Evolutionary conservation across 2,888 invertebrate genomes (phyloP).

Genomic region (Drosophila pseudotakahashii): DNA sequence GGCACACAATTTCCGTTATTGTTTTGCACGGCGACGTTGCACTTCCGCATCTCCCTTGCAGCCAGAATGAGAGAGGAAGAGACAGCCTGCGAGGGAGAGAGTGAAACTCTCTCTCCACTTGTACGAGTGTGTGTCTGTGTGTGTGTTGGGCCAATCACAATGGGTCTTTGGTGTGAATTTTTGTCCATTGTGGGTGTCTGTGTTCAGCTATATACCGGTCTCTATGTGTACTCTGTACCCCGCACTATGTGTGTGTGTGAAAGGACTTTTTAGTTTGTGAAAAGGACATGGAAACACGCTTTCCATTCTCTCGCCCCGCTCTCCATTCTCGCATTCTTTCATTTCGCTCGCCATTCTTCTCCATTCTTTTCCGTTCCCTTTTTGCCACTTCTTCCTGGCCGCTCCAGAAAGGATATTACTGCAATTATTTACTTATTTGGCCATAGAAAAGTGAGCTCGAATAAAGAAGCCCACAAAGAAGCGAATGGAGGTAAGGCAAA

Average conservation of each 20-base stretch:
- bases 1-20: constrained; percentile 78
- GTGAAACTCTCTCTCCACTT: constrained; percentile 17
- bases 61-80: constrained; percentile 45
- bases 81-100: constrained; percentile 10
- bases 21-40: constrained; percentile 71
- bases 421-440: constrained; percentile 79
- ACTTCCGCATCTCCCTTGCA: constrained; percentile 65
- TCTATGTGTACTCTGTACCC: constrained; percentile 33
- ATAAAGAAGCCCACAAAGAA: constrained; percentile 61
- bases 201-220: constrained; percentile 43
- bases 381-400: constrained; percentile 40
- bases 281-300: constrained; percentile 78
- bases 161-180: constrained; percentile 83
- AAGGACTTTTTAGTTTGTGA: constrained; percentile 74
- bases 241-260: constrained; percentile 37
- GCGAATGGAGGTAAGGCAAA: constrained; percentile 27
- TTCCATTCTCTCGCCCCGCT: constrained; percentile 63
- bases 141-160: constrained; percentile 83
- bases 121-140: constrained; percentile 31
- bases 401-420: constrained; percentile 78
- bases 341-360: constrained; percentile 50
- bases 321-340: constrained; percentile 68
- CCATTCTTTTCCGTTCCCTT: constrained; percentile 38
- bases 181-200: constrained; percentile 65
- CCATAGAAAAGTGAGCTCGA: constrained; percentile 64